Conservation (phyloP, 2,888 invertebrate genomes). For the Caenorhabditis sp. region DNA sequence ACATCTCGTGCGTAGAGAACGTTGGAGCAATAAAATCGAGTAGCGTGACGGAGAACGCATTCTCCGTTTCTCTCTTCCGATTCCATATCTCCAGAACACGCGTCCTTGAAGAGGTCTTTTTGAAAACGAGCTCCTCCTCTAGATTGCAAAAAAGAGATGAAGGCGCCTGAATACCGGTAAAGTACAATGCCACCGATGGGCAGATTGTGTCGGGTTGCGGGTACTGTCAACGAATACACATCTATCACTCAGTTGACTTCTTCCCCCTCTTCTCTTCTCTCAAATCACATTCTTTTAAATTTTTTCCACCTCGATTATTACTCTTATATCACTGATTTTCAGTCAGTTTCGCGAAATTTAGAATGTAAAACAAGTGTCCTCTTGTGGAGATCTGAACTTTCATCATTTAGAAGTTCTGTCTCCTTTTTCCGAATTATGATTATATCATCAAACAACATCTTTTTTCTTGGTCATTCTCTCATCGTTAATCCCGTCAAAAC, state of each 20-base stretch:
- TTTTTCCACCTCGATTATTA: constrained; percentile 10
- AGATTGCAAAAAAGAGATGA: constrained; percentile 37
- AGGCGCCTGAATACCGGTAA: constrained; percentile 43
- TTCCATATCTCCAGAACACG: constrained; percentile 20
- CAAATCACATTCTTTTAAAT: constrained; percentile 35
- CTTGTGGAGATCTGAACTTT: not conserved
- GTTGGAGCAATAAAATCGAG: constrained; percentile 60
- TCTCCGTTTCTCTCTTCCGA: constrained; percentile 7
- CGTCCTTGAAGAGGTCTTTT: constrained; percentile 43
- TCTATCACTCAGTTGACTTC: constrained; percentile 51
- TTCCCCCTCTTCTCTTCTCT: constrained; percentile 11
- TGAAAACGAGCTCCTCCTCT: constrained; percentile 21
- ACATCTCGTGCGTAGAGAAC: constrained; percentile 60
- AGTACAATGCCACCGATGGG: constrained; percentile 60
- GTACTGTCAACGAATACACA: constrained; percentile 58
- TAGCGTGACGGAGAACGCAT: constrained; percentile 58
- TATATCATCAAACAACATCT: constrained; percentile 22
- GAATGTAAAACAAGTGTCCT: too few species aligned
- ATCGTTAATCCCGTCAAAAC: constrained; percentile 50
- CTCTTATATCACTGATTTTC: not conserved
- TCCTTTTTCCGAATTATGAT: not conserved
- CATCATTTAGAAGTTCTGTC: not conserved
- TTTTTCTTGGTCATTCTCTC: constrained; percentile 15
- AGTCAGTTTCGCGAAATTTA: too few species aligned
- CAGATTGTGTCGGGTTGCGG: constrained; percentile 53